These are phyloP conservation scores for Musca domestica DNA, from an alignment of 1,140 invertebrate species.

Conservation along the genomic window DNA sequence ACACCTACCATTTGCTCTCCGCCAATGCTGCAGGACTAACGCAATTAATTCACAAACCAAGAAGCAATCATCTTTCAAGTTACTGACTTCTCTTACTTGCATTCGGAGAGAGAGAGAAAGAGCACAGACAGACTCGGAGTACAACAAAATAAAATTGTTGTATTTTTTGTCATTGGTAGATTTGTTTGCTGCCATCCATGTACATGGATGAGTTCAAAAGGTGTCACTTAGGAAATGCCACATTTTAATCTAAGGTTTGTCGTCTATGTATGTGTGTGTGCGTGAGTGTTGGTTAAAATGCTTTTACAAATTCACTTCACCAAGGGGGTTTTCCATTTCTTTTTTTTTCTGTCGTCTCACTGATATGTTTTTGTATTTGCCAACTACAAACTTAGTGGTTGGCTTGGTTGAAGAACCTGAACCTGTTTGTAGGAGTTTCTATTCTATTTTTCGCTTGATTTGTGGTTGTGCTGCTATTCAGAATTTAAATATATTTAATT, in stretches of 20 bases:
- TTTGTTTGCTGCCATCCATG: neutral
- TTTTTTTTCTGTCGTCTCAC: no score
- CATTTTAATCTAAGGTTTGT: constrained; percentile 34
- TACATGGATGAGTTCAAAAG: constrained; percentile 35
- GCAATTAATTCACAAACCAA: no score
- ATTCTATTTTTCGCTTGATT: neutral
- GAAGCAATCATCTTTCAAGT: no score
- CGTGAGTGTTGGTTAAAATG: constrained; percentile 2
- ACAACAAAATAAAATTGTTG: no score
- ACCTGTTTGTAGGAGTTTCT: neutral
- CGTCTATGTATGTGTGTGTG: neutral
- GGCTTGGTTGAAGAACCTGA: no score
- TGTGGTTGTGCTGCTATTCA: constrained; percentile 2
- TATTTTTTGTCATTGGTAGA: no score
- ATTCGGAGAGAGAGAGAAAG: no score
- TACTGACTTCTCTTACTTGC: no score
- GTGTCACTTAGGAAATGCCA: constrained; percentile 41
- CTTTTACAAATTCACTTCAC: neutral
- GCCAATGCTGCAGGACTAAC: neutral
- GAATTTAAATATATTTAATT: constrained; percentile 9
- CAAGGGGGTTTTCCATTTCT: neutral
- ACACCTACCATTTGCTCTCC: constrained; percentile 12
- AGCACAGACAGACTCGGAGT: no score
- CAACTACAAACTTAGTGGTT: no score
- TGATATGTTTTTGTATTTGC: no score